Evolutionary conservation across 2,888 invertebrate genomes (phyloP), one percentile per base, ranked within the genome.

Genomic region (Helicoverpa assulta): DNA sequence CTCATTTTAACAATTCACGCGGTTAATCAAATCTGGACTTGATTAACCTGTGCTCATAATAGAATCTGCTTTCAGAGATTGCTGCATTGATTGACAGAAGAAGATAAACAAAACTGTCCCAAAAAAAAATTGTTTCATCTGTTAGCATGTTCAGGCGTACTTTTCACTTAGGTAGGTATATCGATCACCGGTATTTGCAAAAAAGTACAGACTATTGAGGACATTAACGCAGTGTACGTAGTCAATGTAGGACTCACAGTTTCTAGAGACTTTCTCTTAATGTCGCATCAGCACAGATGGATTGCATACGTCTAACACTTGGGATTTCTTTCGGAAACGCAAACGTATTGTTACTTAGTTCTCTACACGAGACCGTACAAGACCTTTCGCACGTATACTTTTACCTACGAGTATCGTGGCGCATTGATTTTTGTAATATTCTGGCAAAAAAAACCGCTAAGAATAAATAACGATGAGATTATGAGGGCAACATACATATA

Each of bases 221-320:
- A 70, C 71, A 67, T 71, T 63, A 68, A 67, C 70, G 73, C 80
- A 80, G 83, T 82, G 73, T 80, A 72, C 73, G 72, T 57, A 65
- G 70, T 67, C 71, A 76, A 90, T 86, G 87, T 90, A 88, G 88
- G 82, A 87, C 86, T 89, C 73, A 55, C 67, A 73, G 82, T 86
- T 88, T 86, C 86, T 88, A 87, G 81, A 71, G 69, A 88, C 91
- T 92, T 91, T 92, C 91, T 88, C 87, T 84, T 72, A 76, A 83
- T 82, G 83, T 80, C 70, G 78, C 81, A 80, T 81, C 73, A 68
- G 68, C 72, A 65, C 76, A 70, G 71, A 77, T 68, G 59, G 61
- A 76, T 51, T 78, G 67, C 76, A 63, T 57, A 70, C 64, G 53
- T 37, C 60, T 59, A 56, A 63, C 61, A 67, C 59, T 71, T 67